phyloP scores from a whole-genome alignment of 2,888 invertebrate genomes.

The Eudemis profundana region DNA sequence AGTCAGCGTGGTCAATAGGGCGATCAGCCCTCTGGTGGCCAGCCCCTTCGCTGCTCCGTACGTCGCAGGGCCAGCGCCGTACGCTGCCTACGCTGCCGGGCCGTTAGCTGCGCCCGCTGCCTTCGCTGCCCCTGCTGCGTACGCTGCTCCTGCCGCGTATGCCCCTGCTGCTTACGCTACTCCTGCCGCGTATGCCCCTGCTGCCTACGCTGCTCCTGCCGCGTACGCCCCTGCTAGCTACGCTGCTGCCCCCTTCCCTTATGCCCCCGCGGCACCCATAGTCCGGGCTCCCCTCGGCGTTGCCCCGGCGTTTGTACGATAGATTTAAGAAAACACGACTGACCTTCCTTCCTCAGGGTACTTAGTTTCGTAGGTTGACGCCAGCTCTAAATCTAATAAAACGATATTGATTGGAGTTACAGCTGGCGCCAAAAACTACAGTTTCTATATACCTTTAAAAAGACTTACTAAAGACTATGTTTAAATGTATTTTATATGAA shows the following conservation, averaged over 20 bases:
- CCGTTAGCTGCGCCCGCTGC: constrained; percentile 51
- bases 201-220: constrained; percentile 51
- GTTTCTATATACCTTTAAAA: constrained; percentile 46
- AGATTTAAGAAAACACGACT: constrained; percentile 73
- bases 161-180: constrained; percentile 45
- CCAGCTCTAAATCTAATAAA: neutral
- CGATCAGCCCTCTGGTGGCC: constrained; percentile 71
- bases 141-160: constrained; percentile 33
- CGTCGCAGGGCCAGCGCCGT: constrained; percentile 54
- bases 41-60: constrained; percentile 58
- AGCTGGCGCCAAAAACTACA: constrained; percentile 1
- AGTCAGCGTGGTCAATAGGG: constrained; percentile 82
- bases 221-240: constrained; percentile 50
- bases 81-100: constrained; percentile 53
- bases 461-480: constrained; percentile 51
- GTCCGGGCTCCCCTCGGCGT: constrained; percentile 65
- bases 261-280: constrained; percentile 58
- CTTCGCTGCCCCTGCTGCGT: constrained; percentile 46
- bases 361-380: constrained; percentile 3
- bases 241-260: constrained; percentile 55
- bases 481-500: neutral
- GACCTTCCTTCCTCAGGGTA: constrained; percentile 65
- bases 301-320: constrained; percentile 78
- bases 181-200: constrained; percentile 44
- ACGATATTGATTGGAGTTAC: neutral